Evolutionary conservation across 53 echinoderm and acorn worm species (phyloP).

Genomic region (Apostichopus leukothele): DNA sequence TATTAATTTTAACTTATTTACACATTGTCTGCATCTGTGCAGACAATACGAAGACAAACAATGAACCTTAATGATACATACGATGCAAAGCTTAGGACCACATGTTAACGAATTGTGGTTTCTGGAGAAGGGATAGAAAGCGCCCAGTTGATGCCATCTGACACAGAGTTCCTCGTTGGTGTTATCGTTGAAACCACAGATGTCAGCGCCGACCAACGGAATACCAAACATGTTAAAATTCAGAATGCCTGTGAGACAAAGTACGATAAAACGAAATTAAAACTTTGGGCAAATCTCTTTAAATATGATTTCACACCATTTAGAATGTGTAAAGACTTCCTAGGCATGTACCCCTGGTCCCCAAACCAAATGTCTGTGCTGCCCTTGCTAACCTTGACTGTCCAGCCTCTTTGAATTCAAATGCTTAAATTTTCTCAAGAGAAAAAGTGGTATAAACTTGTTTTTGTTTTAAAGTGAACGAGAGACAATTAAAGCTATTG

Average conservation of each 20-base stretch:
- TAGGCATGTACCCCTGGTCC: not conserved
- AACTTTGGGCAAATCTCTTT: not conserved
- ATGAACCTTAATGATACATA: not conserved
- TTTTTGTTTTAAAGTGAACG: no score
- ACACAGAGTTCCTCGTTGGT: slow-evolving; percentile 86
- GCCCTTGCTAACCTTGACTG: no score
- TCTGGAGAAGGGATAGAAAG: slow-evolving; percentile 95
- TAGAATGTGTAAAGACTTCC: no score
- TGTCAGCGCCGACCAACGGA: slow-evolving; percentile 94
- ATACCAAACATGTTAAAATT: slow-evolving; percentile 91
- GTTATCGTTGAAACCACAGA: slow-evolving; percentile 84
- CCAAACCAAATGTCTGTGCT: not conserved
- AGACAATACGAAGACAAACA: no score
- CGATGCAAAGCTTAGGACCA: slow-evolving; percentile 28
- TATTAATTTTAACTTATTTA: no score
- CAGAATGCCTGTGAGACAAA: slow-evolving; percentile 67
- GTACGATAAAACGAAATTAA: not conserved
- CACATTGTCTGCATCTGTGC: no score
- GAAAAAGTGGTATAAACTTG: no score
- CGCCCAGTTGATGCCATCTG: slow-evolving; percentile 93
- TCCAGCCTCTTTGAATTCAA: no score
- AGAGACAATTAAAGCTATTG: no score
- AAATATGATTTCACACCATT: no score
- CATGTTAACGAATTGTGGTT: slow-evolving; percentile 77
- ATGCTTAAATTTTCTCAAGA: no score